Evolutionary conservation across 2,888 invertebrate species (phyloP).

Genomic region (Arrhopalites spinosus): DNA sequence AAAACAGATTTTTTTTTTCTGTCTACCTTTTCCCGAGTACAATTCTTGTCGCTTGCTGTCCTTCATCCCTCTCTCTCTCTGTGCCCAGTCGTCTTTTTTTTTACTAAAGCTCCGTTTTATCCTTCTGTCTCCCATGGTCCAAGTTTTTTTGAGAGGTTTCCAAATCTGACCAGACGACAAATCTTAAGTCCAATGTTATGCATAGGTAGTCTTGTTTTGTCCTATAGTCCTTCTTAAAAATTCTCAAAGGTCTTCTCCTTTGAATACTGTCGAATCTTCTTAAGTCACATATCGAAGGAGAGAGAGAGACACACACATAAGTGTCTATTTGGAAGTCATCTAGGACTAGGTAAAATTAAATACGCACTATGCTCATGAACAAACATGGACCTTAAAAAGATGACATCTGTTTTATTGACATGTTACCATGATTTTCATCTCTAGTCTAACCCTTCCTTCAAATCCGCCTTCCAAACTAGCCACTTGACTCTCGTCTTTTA

Average conservation of each 20-base stretch:
- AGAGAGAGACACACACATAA: background rate
- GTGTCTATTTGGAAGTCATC: conserved; percentile 16
- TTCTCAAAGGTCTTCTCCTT: background rate
- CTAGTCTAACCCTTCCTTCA: conserved; percentile 20
- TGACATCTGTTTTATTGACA: conserved; percentile 49
- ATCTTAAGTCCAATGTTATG: background rate
- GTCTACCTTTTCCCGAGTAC: conserved; percentile 9
- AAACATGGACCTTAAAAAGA: conserved; percentile 26
- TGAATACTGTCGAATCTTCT: background rate
- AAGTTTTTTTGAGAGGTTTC: background rate
- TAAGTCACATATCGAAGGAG: background rate
- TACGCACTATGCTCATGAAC: conserved; percentile 14
- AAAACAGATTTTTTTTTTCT: conserved; percentile 21
- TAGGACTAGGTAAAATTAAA: conserved; percentile 28
- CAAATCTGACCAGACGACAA: conserved; percentile 9
- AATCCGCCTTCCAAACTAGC: background rate
- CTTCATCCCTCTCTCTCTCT: conserved; percentile 4
- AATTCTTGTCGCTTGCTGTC: conserved; percentile 19
- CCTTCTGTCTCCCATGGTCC: background rate
- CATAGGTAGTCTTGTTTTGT: background rate
- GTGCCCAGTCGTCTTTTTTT: background rate
- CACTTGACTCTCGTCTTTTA: background rate
- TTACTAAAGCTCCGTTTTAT: conserved; percentile 11
- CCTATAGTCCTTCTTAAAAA: background rate
- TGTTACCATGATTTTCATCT: conserved; percentile 41